Evolutionary conservation across 2,888 invertebrate species (phyloP), one percentile per base, ranked within the genome.

Genomic region (Hydropsyche betteni): DNA sequence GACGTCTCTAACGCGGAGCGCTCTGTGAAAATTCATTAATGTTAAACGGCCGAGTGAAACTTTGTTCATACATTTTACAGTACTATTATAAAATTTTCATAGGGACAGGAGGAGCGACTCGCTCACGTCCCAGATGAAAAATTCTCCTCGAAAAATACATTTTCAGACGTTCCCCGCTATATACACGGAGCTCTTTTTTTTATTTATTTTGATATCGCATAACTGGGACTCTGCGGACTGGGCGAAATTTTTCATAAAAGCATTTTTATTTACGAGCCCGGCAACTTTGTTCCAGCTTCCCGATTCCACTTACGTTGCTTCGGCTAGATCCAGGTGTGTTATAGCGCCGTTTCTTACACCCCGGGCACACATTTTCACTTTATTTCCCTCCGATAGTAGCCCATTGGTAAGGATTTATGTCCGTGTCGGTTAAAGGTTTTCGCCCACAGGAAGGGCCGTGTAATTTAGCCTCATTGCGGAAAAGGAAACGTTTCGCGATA

Each of bases 1-100:
- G 55, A 55, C 64, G 10, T 44, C 44, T 44, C 44, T 44, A 44
- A 44, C 44, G 44, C 44, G 44, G 44, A 44, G 64, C 64, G n/a
- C 10, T 36, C 64, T 8, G 64, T n/a, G 36, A 34, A 64, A 64
- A 64, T 64, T 64, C 64, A 64, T 64, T 64, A 64, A 64, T 64
- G 64, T 64, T 64, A 36, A 64, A 64, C 64, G 64, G 34, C 64
- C 64, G 34, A n/a, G 24, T 36, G 24, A 64, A 64, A 64, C 64
- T 64, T 64, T 64, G 34, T 36, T 34, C 64, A 36, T 64, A 64
- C 36, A 64, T 64, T 64, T 64, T 34, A 64, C 64, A 24, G 64
- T 61, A 61, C 61, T 64, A 36, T 36, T 64, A 12, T 34, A n/a
- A 36, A 64, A 64, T 34, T 64, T 44, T 44, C 44, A 44, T 44